Evolutionary conservation across 2,113 vertebrate genomes (phyloP), one percentile per base, ranked within the genome.

Genomic region (Trachemys scripta): DNA sequence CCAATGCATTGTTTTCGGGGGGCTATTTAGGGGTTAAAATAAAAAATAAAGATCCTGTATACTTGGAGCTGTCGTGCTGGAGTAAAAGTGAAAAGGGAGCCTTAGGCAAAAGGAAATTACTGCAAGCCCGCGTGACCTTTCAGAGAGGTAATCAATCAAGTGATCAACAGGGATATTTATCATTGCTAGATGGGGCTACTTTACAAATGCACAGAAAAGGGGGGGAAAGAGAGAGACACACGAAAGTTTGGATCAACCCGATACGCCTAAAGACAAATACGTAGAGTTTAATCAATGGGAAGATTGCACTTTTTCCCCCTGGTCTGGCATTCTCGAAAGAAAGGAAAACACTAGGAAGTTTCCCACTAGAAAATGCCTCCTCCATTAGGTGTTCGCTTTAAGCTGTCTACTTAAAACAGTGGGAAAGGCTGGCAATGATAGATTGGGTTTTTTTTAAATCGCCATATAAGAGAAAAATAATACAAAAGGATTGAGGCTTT

Each of bases 101-200:
- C 99, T 98, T 98, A 98, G 99, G 99, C 99, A 97, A 98, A 98
- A 99, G 99, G 99, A 99, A 99, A 99, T 99, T 99, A 99, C 99
- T 98, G 98, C 98, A 98, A 98, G 99, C 99, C 99, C 98, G 99
- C 98, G 98, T 99, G 99, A 99, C 99, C 99, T 99, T 99, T 99
- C 98, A 98, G 99, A 99, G 99, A 99, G 99, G 99, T 99, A 99
- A 99, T 99, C 99, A 99, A 99, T 99, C 99, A 99, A 99, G 98
- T 99, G 99, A 99, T 99, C 99, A 99, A 99, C 99, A 98, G 99
- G 99, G 99, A 99, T 99, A 99, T 99, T 99, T 99, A 99, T 99
- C 99, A 99, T 98, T 98, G 98, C 99, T 99, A 95, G 98, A 99
- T 99, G 98, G 98, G 97, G 98, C 98, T 98, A 98, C 98, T 97